Evolutionary conservation across 2,113 vertebrate species (phyloP), one percentile per base, ranked within the genome.

Genomic region (Gila orcuttii): DNA sequence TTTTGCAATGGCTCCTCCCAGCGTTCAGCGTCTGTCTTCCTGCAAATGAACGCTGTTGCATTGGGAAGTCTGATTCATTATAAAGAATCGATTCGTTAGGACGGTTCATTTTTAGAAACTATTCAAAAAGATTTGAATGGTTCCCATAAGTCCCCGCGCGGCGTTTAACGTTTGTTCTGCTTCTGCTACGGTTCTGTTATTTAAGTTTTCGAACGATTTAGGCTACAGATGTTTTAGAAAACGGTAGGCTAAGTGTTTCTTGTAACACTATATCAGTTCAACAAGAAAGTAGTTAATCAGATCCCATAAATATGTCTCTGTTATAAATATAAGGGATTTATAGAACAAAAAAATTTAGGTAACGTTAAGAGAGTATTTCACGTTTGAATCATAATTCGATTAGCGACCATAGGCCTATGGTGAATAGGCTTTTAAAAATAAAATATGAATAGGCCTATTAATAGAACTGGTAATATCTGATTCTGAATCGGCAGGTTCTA

Each of bases 1-100:
- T 82, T 11, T 79, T 13, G 89, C 88, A 89, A 93, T 91, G 92
- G 92, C 93, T 91, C 92, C 90, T 66, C 79, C 79, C 74, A 42
- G 76, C 87, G 83, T 82, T 25, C 85, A 92, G 90, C 90, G 91
- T 90, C 89, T 89, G 91, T 88, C 77, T 89, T 88, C 79, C 36
- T 83, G 74, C 79, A 77, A 77, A 64, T n/a, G 86, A 85, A 76
- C 83, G 64, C 74, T 21, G 31, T 36, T 9, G 66, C 31, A 36
- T 69, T 31, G 7, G 17, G 21, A 77, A 55, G 50, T 80, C 36
- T 12, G 79, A 47, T 19, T 81, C 79, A 19, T 50, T 66, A 23
- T 6, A 47, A 19, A 31, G 39, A 81, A 66, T 47, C 79, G 78
- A 42, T 45, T 80, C 57, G 1, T 15, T 45, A 13, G 31, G 21